Evolutionary conservation across 1,140 invertebrate genomes (phyloP).

Genomic region (Geopemphigus sp.): DNA sequence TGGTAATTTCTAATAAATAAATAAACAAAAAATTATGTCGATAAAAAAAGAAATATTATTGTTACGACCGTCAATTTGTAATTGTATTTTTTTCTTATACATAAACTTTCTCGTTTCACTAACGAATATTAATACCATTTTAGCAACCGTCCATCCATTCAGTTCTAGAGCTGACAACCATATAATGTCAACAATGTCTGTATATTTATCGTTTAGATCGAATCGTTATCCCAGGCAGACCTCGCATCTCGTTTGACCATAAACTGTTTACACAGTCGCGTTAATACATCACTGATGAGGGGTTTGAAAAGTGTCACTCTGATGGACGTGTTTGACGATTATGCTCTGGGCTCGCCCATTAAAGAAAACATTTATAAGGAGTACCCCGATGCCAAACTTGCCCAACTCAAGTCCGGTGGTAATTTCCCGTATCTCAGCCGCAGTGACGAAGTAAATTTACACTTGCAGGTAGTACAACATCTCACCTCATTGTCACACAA

Average conservation of each 20-base stretch:
- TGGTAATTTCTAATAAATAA: conserved; percentile 61
- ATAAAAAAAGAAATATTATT: no score
- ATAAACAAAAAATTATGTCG: no score
- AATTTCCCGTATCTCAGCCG: conserved; percentile 90
- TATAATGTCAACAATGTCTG: background rate
- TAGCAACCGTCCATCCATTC: no score
- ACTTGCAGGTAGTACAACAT: conserved; percentile 71
- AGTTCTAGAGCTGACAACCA: no score
- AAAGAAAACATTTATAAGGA: conserved; percentile 82
- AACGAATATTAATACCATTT: no score
- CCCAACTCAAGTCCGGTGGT: conserved; percentile 83
- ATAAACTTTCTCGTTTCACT: no score
- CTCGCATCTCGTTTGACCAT: conserved; percentile 82
- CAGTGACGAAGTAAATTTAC: conserved; percentile 85
- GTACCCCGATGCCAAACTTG: conserved; percentile 83
- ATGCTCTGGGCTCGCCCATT: conserved; percentile 69
- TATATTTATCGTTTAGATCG: conserved; percentile 63
- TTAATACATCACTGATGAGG: conserved; percentile 73
- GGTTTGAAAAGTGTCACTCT: conserved; percentile 71
- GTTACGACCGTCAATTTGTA: no score
- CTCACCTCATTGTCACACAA: background rate
- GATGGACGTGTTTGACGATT: conserved; percentile 88
- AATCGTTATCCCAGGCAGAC: conserved; percentile 77
- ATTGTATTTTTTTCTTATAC: no score
- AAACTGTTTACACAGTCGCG: conserved; percentile 79